Conservation (phyloP, 2,113 vertebrate genomes). For the rabbit (Oryctolagus cuniculus) region DNA sequence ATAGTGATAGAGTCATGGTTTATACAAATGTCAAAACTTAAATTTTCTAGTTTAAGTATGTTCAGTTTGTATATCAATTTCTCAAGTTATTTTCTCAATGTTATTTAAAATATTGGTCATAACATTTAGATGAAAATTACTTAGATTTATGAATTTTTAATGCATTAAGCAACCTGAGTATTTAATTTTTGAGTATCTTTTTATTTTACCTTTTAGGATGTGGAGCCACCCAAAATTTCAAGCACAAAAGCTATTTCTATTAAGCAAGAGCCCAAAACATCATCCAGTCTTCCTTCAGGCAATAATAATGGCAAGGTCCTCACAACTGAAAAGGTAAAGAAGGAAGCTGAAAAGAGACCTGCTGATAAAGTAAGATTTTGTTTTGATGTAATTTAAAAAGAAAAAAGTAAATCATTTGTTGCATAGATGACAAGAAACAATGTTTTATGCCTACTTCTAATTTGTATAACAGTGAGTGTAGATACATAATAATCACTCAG, state of each 20-base stretch:
- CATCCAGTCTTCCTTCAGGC: constrained; percentile 90
- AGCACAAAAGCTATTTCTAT: constrained; percentile 91
- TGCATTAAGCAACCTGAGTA: constrained; percentile 3
- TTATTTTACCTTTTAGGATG: constrained; percentile 89
- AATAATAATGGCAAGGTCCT: constrained; percentile 92
- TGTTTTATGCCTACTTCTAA: not conserved
- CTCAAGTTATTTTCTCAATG: not conserved
- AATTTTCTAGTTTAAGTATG: not conserved
- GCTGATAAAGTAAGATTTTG: constrained; percentile 92
- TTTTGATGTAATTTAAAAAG: not conserved
- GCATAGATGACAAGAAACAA: not conserved
- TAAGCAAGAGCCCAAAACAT: constrained; percentile 95
- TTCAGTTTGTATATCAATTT: not conserved
- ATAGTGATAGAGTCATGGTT: not conserved
- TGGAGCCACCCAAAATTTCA: constrained; percentile 93
- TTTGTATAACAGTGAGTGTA: not conserved
- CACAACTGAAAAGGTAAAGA: constrained; percentile 94
- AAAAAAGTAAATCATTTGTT: not conserved
- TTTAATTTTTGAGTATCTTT: constrained; percentile 22
- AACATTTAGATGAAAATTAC: constrained; percentile 21
- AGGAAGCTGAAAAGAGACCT: constrained; percentile 95
- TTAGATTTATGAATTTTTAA: constrained; percentile 48
- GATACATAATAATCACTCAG: not conserved
- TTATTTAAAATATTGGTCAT: not conserved
- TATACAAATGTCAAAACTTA: not conserved